Percentiles rank a stretch among this genome's conserved stretches.
Conservation (phyloP, 2,888 invertebrate species). For the Drosophila putrida region DNA sequence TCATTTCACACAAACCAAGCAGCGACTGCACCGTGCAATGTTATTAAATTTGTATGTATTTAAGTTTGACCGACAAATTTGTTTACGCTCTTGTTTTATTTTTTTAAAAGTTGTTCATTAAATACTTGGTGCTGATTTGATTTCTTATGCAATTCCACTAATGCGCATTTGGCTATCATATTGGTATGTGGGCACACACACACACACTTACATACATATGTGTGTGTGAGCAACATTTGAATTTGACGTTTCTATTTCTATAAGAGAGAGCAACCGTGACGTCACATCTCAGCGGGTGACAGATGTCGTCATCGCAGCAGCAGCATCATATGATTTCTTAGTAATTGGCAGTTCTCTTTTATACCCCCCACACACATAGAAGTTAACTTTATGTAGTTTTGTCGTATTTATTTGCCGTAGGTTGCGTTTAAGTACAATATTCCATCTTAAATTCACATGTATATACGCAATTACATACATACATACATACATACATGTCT, state of each 20-base stretch:
- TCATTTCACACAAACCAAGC: slow-evolving; percentile 1
- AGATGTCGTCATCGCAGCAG: slow-evolving; percentile 44
- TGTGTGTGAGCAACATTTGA: not conserved
- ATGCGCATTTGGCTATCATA: slow-evolving; percentile 59
- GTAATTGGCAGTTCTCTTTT: not conserved
- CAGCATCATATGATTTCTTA: slow-evolving; percentile 14
- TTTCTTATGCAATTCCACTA: slow-evolving; percentile 62
- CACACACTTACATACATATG: not conserved
- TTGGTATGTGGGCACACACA: not conserved
- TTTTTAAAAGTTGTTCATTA: slow-evolving; percentile 54
- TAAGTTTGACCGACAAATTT: not conserved
- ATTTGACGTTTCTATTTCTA: not conserved
- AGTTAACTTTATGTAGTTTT: not conserved
- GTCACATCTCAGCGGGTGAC: slow-evolving; percentile 43
- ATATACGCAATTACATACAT: not conserved
- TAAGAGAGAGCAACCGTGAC: slow-evolving; percentile 40
- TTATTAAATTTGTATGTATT: not conserved
- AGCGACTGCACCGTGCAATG: not conserved
- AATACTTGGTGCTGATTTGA: slow-evolving; percentile 44
- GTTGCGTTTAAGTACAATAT: not conserved
- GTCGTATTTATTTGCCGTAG: not conserved
- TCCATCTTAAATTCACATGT: not conserved
- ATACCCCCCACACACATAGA: not conserved
- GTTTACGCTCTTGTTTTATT: slow-evolving; percentile 25
- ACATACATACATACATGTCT: not conserved